Evolutionary conservation across 2,888 invertebrate genomes (phyloP).

Genomic region (Melikaiella ostensackeni): DNA sequence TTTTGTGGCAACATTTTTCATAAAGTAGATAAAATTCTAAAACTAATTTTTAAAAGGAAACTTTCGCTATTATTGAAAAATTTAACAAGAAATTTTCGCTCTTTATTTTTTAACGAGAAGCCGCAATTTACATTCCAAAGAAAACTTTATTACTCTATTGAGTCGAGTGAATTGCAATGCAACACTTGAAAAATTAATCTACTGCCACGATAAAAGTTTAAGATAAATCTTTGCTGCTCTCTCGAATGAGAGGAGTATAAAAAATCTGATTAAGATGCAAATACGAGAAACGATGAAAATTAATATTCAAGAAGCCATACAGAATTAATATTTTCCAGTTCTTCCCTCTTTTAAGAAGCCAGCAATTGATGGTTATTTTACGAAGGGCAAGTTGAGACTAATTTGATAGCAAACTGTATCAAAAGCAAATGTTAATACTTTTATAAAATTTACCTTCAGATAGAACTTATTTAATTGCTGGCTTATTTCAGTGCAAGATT

Average conservation of each 20-base stretch:
- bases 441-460: too few species aligned
- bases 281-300: conserved; percentile 11
- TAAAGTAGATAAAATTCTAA: too few species aligned
- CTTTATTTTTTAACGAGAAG: neutral
- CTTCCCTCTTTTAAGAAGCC: neutral
- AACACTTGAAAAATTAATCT: conserved; percentile 13
- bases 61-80: neutral
- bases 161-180: conserved; percentile 9
- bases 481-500: neutral
- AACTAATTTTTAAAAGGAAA: neutral
- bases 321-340: neutral
- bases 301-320: conserved; percentile 11
- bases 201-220: conserved; percentile 24
- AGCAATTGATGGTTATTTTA: neutral
- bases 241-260: conserved; percentile 12
- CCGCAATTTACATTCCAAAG: conserved; percentile 12
- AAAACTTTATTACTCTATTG: conserved; percentile 8
- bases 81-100: neutral
- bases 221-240: conserved; percentile 5
- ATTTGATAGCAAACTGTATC: neutral
- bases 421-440: neutral
- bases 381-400: neutral
- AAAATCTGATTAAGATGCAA: conserved; percentile 27
- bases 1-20: neutral
- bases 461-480: too few species aligned